A percentile compares a stretch with the other conserved stretches of the same genome.
phyloP scores from a whole-genome alignment of 2,113 vertebrate species.

The Microtus oregoni region DNA sequence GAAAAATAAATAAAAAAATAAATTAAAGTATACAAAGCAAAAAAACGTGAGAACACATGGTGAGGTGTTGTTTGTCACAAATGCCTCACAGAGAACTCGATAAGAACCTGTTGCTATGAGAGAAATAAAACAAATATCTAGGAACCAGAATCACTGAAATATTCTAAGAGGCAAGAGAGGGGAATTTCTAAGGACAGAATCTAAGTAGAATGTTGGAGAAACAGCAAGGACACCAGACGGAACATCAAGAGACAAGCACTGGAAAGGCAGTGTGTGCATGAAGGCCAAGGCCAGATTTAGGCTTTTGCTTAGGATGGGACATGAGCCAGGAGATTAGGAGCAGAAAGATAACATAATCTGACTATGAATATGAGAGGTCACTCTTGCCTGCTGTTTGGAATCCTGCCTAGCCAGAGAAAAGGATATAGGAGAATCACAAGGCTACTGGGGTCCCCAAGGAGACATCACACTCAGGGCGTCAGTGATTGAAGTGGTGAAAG shows the following conservation, averaged over 20 bases:
- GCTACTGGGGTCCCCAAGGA: background rate
- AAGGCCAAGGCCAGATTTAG: background rate
- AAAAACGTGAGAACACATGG: background rate
- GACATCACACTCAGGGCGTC: background rate
- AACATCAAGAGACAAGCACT: no score
- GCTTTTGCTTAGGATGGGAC: background rate
- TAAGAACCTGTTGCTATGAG: background rate
- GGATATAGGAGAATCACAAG: background rate
- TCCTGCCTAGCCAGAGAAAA: background rate
- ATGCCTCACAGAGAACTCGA: rapidly evolving
- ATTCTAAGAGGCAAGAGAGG: background rate
- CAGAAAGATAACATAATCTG: background rate
- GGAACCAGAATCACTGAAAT: background rate
- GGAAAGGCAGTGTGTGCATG: background rate
- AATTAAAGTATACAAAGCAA: background rate
- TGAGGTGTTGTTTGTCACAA: rapidly evolving
- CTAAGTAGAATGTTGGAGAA: background rate
- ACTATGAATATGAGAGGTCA: background rate
- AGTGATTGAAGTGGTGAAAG: background rate
- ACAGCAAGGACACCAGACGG: background rate
- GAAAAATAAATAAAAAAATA: background rate
- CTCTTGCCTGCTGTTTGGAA: background rate
- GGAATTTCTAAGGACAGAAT: background rate
- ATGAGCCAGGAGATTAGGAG: background rate
- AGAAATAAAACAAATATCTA: background rate